phyloP scores from a whole-genome alignment of 2,113 vertebrate species.

The Antigone vipio region DNA sequence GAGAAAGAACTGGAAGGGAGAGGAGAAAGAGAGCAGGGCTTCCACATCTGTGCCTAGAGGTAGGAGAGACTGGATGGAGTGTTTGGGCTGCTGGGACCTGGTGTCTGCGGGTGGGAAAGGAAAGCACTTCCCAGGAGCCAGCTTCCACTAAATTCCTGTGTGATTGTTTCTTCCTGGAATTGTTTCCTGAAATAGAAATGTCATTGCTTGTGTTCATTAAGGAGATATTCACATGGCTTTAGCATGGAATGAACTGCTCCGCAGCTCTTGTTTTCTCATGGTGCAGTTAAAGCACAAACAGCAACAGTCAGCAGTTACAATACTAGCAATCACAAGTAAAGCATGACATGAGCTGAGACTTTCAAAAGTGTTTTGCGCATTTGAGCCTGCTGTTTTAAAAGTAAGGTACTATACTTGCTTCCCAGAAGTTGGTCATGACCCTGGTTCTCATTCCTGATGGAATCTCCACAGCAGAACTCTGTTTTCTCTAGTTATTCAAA shows the following conservation, averaged over 20 bases:
- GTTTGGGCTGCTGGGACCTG: not conserved
- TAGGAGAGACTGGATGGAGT: not conserved
- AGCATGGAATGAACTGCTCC: not conserved
- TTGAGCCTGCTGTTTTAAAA: not conserved
- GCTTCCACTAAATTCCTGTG: not conserved
- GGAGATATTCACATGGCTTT: not conserved
- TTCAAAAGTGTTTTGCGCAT: not conserved
- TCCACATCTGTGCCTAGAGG: not conserved
- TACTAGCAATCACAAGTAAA: not conserved
- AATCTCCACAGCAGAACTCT: not conserved
- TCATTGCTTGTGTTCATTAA: not conserved
- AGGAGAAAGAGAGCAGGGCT: not conserved
- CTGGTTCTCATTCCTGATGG: not conserved
- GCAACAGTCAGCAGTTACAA: not conserved
- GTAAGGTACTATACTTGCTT: not conserved
- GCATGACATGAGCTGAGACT: not conserved
- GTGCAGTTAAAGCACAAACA: not conserved
- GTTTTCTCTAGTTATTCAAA: not conserved
- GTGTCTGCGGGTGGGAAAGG: not conserved
- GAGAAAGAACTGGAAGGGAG: not conserved
- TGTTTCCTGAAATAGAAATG: not conserved
- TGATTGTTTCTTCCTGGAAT: not conserved
- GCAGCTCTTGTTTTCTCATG: not conserved
- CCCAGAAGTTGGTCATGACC: not conserved
- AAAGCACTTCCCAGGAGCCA: not conserved